Conservation (phyloP, 2,797 vertebrate genomes). For the Melanotaenia maccullochi region DNA sequence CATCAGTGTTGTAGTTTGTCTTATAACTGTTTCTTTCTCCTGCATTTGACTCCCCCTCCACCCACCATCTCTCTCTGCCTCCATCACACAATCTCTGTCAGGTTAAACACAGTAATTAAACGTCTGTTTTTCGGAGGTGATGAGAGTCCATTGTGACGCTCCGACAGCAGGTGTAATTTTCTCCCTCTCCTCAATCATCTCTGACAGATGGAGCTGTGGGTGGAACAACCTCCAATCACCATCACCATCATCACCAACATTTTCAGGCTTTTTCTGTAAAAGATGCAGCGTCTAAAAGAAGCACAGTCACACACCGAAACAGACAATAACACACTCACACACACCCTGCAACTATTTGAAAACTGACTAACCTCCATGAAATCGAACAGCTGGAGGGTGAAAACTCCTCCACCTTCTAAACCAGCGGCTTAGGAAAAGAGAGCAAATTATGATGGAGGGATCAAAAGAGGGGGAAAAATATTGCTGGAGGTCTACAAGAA, state of each 20-base stretch:
- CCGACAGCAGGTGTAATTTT: conserved; percentile 58
- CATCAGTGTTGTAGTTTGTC: conserved; percentile 1
- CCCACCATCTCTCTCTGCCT: neutral
- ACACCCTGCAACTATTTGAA: conserved; percentile 48
- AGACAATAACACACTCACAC: conserved; percentile 31
- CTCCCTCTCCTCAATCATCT: conserved; percentile 54
- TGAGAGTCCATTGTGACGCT: conserved; percentile 47
- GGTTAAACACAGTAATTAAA: conserved; percentile 66
- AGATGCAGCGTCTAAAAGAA: conserved; percentile 16
- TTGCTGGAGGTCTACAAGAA: conserved; percentile 45
- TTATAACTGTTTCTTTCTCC: conserved; percentile 7
- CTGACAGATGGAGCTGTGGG: conserved; percentile 51
- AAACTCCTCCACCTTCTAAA: conserved; percentile 65
- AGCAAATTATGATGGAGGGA: conserved; percentile 65
- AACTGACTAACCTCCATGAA: conserved; percentile 65
- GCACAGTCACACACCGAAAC: conserved; percentile 5
- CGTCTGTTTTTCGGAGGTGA: conserved; percentile 51
- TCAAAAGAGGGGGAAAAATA: conserved; percentile 50
- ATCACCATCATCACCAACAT: conserved; percentile 11
- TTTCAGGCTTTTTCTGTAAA: conserved; percentile 26
- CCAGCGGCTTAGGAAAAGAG: conserved; percentile 52
- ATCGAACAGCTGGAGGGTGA: conserved; percentile 64
- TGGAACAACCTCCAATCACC: conserved; percentile 34
- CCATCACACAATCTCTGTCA: conserved; percentile 40
- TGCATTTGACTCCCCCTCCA: conserved; percentile 13